Percentiles rank a stretch among this genome's conserved stretches.
Conservation (phyloP, 2,797 vertebrate species). For the Luscinia megarhynchos region DNA sequence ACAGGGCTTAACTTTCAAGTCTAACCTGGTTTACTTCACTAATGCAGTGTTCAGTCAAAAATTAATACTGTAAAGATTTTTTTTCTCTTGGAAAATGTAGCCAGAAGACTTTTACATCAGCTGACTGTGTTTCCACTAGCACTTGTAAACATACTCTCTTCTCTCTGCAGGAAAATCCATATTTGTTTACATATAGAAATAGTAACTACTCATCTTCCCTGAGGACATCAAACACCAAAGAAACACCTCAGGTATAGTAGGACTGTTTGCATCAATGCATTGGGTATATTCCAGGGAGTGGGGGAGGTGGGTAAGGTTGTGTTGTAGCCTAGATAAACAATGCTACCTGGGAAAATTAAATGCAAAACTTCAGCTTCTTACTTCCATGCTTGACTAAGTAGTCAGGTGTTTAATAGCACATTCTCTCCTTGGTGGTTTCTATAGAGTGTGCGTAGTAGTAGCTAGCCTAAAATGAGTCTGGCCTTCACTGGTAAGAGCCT, state of each 20-base stretch:
- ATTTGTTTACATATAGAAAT: slow-evolving; percentile 79
- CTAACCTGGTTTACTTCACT: neutral
- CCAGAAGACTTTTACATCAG: neutral
- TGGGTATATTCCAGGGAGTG: neutral
- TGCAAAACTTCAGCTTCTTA: neutral
- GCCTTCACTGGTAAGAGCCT: neutral
- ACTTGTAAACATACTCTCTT: neutral
- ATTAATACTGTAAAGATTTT: neutral
- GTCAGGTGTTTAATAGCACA: neutral
- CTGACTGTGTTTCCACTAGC: neutral
- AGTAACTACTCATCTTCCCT: slow-evolving; percentile 64
- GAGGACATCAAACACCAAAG: neutral
- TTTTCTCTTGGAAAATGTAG: neutral
- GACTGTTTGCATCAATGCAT: neutral
- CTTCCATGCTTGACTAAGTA: neutral
- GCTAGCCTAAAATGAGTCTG: neutral
- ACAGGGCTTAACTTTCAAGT: neutral
- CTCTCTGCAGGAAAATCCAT: slow-evolving; percentile 71
- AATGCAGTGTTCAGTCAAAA: neutral
- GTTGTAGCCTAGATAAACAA: neutral
- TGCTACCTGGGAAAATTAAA: neutral
- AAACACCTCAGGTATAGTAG: slow-evolving; percentile 60
- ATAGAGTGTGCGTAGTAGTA: neutral
- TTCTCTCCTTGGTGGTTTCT: neutral
- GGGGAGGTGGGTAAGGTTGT: neutral